These are phyloP conservation scores for Macaria notata DNA, from an alignment of 2,888 invertebrate species.

Conservation along the genomic window DNA sequence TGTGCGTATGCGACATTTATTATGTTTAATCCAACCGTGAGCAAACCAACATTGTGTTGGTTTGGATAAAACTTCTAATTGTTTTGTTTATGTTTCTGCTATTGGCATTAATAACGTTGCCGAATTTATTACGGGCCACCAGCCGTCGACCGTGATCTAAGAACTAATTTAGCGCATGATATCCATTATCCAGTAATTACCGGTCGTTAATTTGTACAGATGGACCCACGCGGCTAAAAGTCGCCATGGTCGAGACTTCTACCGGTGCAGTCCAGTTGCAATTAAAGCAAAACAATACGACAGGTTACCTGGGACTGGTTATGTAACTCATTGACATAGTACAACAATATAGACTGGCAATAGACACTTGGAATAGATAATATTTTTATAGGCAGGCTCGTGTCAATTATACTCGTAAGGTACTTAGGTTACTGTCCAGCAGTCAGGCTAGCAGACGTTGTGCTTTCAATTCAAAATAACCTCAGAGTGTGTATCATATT, in stretches of 20 bases:
- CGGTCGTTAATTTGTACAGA: conserved; percentile 4
- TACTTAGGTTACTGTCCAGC: too few species aligned
- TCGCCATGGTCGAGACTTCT: background rate
- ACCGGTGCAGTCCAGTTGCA: conserved; percentile 38
- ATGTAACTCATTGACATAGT: conserved; percentile 31
- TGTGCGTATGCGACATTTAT: background rate
- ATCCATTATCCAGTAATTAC: conserved; percentile 5
- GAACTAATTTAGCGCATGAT: conserved; percentile 3
- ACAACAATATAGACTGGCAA: too few species aligned
- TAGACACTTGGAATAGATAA: too few species aligned
- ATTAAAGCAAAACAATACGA: conserved; percentile 47
- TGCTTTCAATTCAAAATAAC: too few species aligned
- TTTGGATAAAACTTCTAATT: conserved; percentile 3
- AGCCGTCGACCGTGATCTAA: background rate
- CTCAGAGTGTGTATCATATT: too few species aligned
- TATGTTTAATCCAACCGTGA: too few species aligned
- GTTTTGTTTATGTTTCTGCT: conserved; percentile 7
- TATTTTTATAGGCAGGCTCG: too few species aligned
- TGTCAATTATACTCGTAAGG: too few species aligned
- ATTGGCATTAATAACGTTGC: conserved; percentile 1
- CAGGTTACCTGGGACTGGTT: conserved; percentile 59
- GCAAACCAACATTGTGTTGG: too few species aligned
- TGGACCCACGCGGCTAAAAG: conserved; percentile 1
- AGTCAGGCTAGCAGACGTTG: too few species aligned
- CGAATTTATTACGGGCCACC: background rate